Conservation (phyloP, 1,140 invertebrate species). For the Diprion similis region DNA sequence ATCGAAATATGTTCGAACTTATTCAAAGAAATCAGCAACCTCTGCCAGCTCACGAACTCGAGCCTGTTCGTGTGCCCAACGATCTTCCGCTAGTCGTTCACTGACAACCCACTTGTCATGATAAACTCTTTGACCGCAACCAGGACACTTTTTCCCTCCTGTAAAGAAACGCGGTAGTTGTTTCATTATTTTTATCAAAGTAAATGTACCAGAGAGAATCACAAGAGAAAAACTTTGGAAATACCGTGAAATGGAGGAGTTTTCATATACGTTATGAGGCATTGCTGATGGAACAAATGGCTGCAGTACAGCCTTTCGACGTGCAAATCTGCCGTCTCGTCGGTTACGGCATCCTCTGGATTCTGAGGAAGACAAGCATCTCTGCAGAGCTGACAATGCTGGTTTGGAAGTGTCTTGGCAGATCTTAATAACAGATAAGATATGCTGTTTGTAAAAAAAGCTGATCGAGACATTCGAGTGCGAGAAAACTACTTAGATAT, state of each 20-base stretch:
- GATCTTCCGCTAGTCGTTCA: slow-evolving; percentile 74
- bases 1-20: slow-evolving; percentile 19
- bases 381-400: slow-evolving; percentile 72
- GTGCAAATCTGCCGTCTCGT: slow-evolving; percentile 68
- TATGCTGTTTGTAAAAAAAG: not conserved
- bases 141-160: slow-evolving; percentile 71
- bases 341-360: slow-evolving; percentile 62
- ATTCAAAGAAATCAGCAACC: slow-evolving; percentile 74
- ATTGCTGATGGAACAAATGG: slow-evolving; percentile 77
- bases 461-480: too few relatives aligned
- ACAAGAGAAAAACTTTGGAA: slow-evolving; percentile 4
- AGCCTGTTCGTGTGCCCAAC: slow-evolving; percentile 82
- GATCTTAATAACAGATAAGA: slow-evolving; percentile 37
- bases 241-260: slow-evolving; percentile 80
- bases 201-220: slow-evolving; percentile 3
- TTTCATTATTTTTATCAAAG: slow-evolving; percentile 19
- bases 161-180: slow-evolving; percentile 27
- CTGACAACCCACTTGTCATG: slow-evolving; percentile 80
- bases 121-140: slow-evolving; percentile 71
- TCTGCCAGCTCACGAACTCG: slow-evolving; percentile 76
- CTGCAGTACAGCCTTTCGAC: slow-evolving; percentile 79
- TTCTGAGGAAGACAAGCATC: slow-evolving; percentile 67
- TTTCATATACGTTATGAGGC: slow-evolving; percentile 75
- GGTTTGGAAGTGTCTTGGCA: slow-evolving; percentile 67
- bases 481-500: too few relatives aligned